phyloP scores from a whole-genome alignment of 2,797 vertebrate genomes.

The Arctocebus calabarensis region DNA sequence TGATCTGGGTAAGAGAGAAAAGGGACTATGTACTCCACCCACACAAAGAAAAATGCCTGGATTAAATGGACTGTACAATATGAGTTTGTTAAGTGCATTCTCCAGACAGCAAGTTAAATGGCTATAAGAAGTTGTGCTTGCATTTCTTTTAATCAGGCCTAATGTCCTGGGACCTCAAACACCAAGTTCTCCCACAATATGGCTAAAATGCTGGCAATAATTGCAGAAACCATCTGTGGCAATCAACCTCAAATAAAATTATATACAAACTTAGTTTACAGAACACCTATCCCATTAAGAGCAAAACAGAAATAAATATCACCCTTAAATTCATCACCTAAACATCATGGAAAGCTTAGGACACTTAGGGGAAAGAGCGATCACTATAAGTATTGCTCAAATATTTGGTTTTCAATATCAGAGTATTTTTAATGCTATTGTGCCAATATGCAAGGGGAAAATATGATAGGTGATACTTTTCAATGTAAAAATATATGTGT shows the following conservation, averaged over 20 bases:
- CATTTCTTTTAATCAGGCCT: slow-evolving; percentile 66
- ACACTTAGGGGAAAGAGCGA: slow-evolving; percentile 37
- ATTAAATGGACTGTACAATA: slow-evolving; percentile 18
- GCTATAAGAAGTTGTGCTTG: slow-evolving; percentile 83
- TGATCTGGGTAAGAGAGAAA: slow-evolving; percentile 35
- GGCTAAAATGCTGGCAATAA: slow-evolving; percentile 84
- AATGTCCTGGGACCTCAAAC: slow-evolving; percentile 73
- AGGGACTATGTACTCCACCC: slow-evolving; percentile 11
- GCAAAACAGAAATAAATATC: slow-evolving; percentile 58
- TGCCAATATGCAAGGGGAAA: slow-evolving; percentile 61
- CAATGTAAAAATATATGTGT: slow-evolving; percentile 59
- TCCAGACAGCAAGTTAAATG: slow-evolving; percentile 76
- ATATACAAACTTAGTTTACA: slow-evolving; percentile 86
- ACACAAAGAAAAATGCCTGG: slow-evolving; percentile 10
- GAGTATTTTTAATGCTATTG: slow-evolving; percentile 10
- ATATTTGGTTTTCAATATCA: slow-evolving; percentile 60
- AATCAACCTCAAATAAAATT: slow-evolving; percentile 72
- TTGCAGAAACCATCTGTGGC: slow-evolving; percentile 69
- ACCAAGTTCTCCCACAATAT: slow-evolving; percentile 81
- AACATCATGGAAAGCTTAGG: slow-evolving; percentile 56
- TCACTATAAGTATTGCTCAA: slow-evolving; percentile 34
- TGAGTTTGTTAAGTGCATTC: slow-evolving; percentile 60
- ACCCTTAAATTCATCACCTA: slow-evolving; percentile 67
- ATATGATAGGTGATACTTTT: slow-evolving; percentile 30
- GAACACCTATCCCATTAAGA: slow-evolving; percentile 63